These are phyloP conservation scores for Drosophila tani DNA, from an alignment of 1,140 invertebrate genomes.

Conservation along the genomic window DNA sequence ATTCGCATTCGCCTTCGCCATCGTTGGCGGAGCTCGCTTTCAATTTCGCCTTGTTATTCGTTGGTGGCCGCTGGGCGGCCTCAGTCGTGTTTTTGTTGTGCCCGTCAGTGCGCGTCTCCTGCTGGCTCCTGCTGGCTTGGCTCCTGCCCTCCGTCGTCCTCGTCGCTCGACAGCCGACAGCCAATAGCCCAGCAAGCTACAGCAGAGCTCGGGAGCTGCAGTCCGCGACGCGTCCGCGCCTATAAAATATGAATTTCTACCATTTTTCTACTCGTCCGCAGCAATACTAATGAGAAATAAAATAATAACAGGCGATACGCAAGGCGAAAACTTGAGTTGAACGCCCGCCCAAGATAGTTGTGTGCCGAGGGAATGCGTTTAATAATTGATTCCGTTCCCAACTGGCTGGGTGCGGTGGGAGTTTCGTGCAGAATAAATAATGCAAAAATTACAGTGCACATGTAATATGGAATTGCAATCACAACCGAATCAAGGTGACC, in stretches of 20 bases:
- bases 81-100: conserved; percentile 83
- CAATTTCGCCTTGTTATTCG: conserved; percentile 74
- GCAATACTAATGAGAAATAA: conserved; percentile 18
- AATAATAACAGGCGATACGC: conserved; percentile 30
- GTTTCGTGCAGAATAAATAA: conserved; percentile 61
- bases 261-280: conserved; percentile 61
- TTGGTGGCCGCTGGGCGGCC: conserved; percentile 80
- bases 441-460: conserved; percentile 70
- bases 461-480: conserved; percentile 60
- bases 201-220: conserved; percentile 63
- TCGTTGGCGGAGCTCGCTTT: conserved; percentile 59
- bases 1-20: conserved; percentile 25
- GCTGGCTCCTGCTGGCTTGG: conserved; percentile 57
- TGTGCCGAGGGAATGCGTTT: conserved; percentile 61
- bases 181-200: conserved; percentile 27
- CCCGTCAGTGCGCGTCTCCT: conserved; percentile 69
- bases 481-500: conserved; percentile 58
- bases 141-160: conserved; percentile 26
- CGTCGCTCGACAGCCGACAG: conserved; percentile 26
- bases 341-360: conserved; percentile 60
- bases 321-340: conserved; percentile 39
- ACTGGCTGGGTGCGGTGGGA: conserved; percentile 57
- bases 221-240: conserved; percentile 58
- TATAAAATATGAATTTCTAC: conserved; percentile 60
- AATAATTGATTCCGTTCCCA: conserved; percentile 62